phyloP scores from a whole-genome alignment of 2,888 invertebrate species.

The Craniophora ligustri region DNA sequence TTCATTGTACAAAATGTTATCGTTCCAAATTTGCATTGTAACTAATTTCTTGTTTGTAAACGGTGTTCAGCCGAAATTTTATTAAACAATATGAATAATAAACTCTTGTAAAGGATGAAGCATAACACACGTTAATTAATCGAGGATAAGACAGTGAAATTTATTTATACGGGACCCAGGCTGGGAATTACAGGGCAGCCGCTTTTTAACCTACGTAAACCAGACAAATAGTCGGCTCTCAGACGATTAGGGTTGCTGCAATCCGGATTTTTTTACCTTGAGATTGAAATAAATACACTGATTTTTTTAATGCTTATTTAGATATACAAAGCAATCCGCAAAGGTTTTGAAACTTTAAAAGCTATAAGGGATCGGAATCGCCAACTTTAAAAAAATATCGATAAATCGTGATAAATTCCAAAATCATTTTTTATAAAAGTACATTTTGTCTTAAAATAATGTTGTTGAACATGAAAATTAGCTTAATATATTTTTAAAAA shows the following conservation, averaged over 20 bases:
- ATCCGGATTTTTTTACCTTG: too few relatives aligned
- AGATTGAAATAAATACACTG: too few relatives aligned
- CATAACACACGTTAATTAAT: conserved; percentile 68
- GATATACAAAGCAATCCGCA: too few relatives aligned
- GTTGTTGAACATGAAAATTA: too few relatives aligned
- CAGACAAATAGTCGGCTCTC: conserved; percentile 66
- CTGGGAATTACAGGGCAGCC: conserved; percentile 43
- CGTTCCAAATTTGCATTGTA: conserved; percentile 35
- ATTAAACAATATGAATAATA: conserved; percentile 62
- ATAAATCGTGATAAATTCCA: too few relatives aligned
- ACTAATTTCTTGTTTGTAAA: conserved; percentile 44
- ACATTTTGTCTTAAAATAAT: too few relatives aligned
- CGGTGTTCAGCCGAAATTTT: conserved; percentile 35
- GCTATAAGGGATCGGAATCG: too few relatives aligned
- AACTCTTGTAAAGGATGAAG: conserved; percentile 55
- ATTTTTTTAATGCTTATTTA: too few relatives aligned
- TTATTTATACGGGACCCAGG: conserved; percentile 60
- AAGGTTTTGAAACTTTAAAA: too few relatives aligned
- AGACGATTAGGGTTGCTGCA: conserved; percentile 41
- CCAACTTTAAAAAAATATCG: too few relatives aligned
- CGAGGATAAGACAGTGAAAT: conserved; percentile 63
- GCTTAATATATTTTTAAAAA: too few relatives aligned
- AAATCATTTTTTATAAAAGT: too few relatives aligned
- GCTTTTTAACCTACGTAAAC: conserved; percentile 67
- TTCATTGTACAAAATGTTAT: conserved; percentile 3